phyloP scores from a whole-genome alignment of 2,113 vertebrate genomes.

The Philantomba maxwellii region DNA sequence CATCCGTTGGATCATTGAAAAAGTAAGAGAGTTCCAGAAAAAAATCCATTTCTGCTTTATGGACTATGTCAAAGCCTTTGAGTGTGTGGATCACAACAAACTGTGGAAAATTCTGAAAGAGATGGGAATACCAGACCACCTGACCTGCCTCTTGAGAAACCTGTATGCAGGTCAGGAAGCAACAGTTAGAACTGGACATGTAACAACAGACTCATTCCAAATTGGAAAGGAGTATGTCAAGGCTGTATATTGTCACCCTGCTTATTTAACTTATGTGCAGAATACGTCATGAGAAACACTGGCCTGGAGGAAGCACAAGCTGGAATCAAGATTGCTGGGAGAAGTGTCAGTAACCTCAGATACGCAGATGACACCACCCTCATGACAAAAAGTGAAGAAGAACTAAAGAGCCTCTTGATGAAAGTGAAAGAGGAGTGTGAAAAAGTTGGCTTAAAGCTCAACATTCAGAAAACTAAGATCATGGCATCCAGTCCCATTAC shows the following conservation, averaged over 20 bases:
- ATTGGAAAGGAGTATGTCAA: neutral
- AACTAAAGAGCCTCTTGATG: neutral
- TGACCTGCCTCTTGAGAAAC: neutral
- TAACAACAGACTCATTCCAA: neutral
- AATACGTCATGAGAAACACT: neutral
- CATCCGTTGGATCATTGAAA: neutral
- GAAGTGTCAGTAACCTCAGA: neutral
- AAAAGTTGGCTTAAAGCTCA: neutral
- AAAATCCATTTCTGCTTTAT: neutral
- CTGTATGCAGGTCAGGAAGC: neutral
- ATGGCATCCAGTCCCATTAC: neutral
- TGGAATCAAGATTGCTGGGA: neutral
- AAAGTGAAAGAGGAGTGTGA: neutral
- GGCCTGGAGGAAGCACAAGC: neutral
- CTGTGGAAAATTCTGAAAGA: neutral
- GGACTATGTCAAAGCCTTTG: neutral
- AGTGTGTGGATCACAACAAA: neutral
- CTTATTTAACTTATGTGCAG: neutral
- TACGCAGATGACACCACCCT: neutral
- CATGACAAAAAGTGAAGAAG: neutral
- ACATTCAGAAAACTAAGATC: neutral
- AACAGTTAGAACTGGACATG: neutral
- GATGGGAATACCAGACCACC: neutral
- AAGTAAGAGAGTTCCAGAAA: neutral
- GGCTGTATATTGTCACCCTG: neutral